phyloP scores from a whole-genome alignment of 2,113 vertebrate species.

The Taurulus bubalis region DNA sequence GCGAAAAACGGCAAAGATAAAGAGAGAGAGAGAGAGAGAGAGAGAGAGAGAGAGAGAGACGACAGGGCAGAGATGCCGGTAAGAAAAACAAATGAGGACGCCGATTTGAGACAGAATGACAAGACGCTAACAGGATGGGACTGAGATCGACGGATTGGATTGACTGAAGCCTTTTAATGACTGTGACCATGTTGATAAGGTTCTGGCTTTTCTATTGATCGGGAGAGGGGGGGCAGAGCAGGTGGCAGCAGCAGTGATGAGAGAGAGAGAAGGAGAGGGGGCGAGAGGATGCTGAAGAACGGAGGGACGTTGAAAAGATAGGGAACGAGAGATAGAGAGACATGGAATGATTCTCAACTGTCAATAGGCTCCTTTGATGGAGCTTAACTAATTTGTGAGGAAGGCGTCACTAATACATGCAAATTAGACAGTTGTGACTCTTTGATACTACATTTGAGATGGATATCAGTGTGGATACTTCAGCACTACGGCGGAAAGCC shows the following conservation, averaged over 20 bases:
- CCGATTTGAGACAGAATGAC: slow-evolving; percentile 64
- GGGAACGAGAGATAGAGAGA: slow-evolving; percentile 49
- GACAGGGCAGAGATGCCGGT: slow-evolving; percentile 64
- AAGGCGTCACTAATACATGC: slow-evolving; percentile 34
- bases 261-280: slow-evolving; percentile 51
- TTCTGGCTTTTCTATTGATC: slow-evolving; percentile 71
- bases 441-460: slow-evolving; percentile 13
- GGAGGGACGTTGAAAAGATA: slow-evolving; percentile 47
- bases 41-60: slow-evolving; percentile 43
- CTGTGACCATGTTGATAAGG: slow-evolving; percentile 66
- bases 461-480: slow-evolving; percentile 7
- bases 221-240: slow-evolving; percentile 48
- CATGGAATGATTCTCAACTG: slow-evolving; percentile 33
- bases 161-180: slow-evolving; percentile 57
- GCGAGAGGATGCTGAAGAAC: slow-evolving; percentile 49
- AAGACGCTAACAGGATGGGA: slow-evolving; percentile 56
- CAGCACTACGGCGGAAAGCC: background rate
- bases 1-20: slow-evolving; percentile 58
- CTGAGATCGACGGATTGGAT: slow-evolving; percentile 50
- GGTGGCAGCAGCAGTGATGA: slow-evolving; percentile 66
- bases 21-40: slow-evolving; percentile 46
- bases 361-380: slow-evolving; percentile 55
- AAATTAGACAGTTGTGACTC: slow-evolving; percentile 32
- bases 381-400: slow-evolving; percentile 20
- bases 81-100: slow-evolving; percentile 68